Conservation (phyloP, 2,888 invertebrate species). For the Epicampocera succincta region DNA sequence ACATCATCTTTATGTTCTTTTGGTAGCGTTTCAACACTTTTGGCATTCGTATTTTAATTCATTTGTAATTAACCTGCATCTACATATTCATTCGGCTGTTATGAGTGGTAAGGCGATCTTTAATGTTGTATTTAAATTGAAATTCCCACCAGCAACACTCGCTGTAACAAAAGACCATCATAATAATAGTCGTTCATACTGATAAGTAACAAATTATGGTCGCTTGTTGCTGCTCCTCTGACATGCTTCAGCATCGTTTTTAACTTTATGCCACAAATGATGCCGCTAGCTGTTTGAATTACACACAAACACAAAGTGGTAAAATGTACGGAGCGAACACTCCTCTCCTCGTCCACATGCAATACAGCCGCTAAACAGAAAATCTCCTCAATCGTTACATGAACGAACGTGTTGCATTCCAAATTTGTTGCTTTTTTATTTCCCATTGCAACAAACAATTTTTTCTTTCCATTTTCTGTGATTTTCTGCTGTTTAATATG, state of each 20-base stretch:
- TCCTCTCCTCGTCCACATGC: slow-evolving; percentile 13
- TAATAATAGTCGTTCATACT: slow-evolving; percentile 29
- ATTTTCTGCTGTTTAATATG: slow-evolving; percentile 55
- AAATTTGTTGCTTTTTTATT: slow-evolving; percentile 16
- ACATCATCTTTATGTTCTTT: neutral
- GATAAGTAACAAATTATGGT: slow-evolving; percentile 64
- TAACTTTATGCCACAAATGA: slow-evolving; percentile 27
- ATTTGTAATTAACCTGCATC: slow-evolving; percentile 54
- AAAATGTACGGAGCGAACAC: slow-evolving; percentile 1
- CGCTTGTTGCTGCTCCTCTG: slow-evolving; percentile 49
- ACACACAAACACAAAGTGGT: slow-evolving; percentile 18
- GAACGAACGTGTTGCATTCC: slow-evolving; percentile 64
- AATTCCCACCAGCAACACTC: slow-evolving; percentile 57
- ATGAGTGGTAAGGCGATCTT: slow-evolving; percentile 57
- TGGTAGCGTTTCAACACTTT: neutral
- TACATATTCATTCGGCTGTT: slow-evolving; percentile 6
- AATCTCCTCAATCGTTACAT: slow-evolving; percentile 62
- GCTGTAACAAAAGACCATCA: neutral
- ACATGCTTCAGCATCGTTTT: slow-evolving; percentile 36
- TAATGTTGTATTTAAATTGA: slow-evolving; percentile 44
- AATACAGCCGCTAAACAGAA: slow-evolving; percentile 4
- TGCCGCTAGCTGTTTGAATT: slow-evolving; percentile 59
- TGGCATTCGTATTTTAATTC: slow-evolving; percentile 39
- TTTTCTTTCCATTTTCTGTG: slow-evolving; percentile 9
- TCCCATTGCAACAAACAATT: slow-evolving; percentile 13